Percentiles rank a stretch among this genome's conserved stretches.
Conservation (phyloP, 2,113 vertebrate genomes). For the Polypterus senegalus region DNA sequence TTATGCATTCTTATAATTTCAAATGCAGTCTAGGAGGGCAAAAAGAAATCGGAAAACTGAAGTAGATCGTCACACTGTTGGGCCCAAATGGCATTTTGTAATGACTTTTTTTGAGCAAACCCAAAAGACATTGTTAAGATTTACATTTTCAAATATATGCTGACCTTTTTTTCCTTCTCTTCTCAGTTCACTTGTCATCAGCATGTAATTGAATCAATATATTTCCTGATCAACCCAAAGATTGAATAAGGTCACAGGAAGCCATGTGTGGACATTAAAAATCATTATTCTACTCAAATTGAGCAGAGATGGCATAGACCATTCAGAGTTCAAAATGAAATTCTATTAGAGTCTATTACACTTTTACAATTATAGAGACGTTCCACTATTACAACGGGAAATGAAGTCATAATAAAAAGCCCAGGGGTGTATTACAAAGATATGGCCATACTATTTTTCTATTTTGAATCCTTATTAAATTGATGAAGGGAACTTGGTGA, state of each 20-base stretch:
- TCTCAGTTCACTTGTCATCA: constrained; percentile 92
- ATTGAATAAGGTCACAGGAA: constrained; percentile 99
- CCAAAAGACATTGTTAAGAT: constrained; percentile 97
- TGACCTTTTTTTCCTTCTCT: constrained; percentile 92
- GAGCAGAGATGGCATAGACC: constrained; percentile 85
- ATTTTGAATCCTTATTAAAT: constrained; percentile 76
- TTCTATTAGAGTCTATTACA: constrained; percentile 99
- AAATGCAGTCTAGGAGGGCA: constrained; percentile 44
- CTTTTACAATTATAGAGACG: constrained; percentile 99
- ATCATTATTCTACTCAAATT: constrained; percentile 99
- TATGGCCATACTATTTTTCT: constrained; percentile 91
- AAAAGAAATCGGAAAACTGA: constrained; percentile 24
- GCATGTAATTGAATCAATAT: constrained; percentile 99
- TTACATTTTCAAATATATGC: constrained; percentile 98
- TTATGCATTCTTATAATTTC: constrained; percentile 60
- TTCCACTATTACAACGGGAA: constrained; percentile 97
- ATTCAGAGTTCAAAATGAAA: constrained; percentile 97
- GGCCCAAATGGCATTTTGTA: constrained; percentile 93
- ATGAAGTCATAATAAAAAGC: constrained; percentile 99
- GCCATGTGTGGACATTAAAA: constrained; percentile 99
- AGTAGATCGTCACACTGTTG: constrained; percentile 63
- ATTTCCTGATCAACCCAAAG: constrained; percentile 97
- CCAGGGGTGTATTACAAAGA: constrained; percentile 97
- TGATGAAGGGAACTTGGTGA: constrained; percentile 86
- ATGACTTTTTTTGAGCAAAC: constrained; percentile 74